A percentile compares a stretch with the other conserved stretches of the same genome.
phyloP scores from a whole-genome alignment of 2,797 vertebrate species.

The Ceryle rudis region DNA sequence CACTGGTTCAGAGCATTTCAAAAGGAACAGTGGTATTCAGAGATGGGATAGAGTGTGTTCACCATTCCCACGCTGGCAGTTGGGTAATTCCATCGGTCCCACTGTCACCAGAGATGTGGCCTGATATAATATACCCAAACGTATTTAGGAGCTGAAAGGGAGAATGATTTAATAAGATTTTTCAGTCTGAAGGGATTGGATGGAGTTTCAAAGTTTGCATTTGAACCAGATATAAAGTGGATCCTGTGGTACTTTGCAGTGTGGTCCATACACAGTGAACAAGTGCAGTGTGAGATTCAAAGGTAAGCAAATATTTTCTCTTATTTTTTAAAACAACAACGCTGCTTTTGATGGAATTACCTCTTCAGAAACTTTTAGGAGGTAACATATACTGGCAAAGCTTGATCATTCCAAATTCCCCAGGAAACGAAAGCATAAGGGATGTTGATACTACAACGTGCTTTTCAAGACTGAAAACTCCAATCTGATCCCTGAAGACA shows the following conservation, averaged over 20 bases:
- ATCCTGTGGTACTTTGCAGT: background rate
- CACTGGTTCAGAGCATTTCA: background rate
- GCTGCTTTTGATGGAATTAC: background rate
- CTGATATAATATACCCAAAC: background rate
- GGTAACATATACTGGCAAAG: background rate
- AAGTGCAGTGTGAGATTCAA: background rate
- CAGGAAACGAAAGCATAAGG: background rate
- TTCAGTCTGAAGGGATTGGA: background rate
- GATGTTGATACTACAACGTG: background rate
- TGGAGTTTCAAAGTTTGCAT: background rate
- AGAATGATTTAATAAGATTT: background rate
- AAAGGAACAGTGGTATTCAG: background rate
- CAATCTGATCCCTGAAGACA: background rate
- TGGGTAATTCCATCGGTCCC: background rate
- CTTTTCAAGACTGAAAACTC: constrained; percentile 3
- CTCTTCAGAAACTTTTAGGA: background rate
- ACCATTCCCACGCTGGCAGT: background rate
- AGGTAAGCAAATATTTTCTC: background rate
- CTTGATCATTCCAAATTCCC: background rate
- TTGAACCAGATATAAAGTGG: background rate
- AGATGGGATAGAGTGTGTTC: background rate
- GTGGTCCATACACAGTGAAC: background rate
- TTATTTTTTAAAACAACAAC: background rate
- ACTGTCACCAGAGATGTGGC: background rate
- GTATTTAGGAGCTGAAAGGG: background rate